A percentile compares a stretch with the other conserved stretches of the same genome.
Evolutionary conservation across 37 sponge, comb jelly and placozoan genomes (phyloP).

Genomic region (Mnemiopsis leidyi): DNA sequence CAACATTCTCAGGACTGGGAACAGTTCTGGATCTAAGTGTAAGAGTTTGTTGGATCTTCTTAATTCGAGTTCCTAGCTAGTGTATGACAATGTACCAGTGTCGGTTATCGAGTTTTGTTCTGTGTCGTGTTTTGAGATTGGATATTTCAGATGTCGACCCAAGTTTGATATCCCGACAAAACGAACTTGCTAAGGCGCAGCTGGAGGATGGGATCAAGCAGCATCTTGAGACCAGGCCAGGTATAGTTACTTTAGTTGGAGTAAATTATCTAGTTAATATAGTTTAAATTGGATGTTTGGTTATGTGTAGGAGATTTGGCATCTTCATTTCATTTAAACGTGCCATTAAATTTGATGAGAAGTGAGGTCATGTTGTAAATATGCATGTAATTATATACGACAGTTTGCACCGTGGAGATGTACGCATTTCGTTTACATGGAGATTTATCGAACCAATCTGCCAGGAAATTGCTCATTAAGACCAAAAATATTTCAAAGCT

Average conservation of each 20-base stretch:
- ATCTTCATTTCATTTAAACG: no score
- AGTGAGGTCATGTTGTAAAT: no score
- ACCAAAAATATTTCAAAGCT: neutral
- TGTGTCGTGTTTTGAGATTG: neutral
- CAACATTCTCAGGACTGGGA: neutral
- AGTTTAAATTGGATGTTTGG: no score
- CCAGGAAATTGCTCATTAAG: neutral
- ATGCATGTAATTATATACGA: no score
- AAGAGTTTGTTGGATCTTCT: neutral
- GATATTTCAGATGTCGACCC: slow-evolving; percentile 17
- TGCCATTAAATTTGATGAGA: no score
- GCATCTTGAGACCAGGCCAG: slow-evolving; percentile 3
- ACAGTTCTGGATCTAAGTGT: neutral
- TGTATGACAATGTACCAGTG: neutral
- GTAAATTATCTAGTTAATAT: no score
- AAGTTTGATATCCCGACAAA: neutral
- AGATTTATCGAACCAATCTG: neutral
- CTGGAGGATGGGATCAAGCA: slow-evolving; percentile 51
- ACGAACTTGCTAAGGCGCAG: neutral
- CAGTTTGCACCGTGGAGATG: no score
- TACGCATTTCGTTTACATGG: neutral
- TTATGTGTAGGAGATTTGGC: no score
- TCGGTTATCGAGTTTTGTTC: neutral
- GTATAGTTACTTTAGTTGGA: no score
- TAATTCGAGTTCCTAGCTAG: neutral